Conservation (phyloP, 2,888 invertebrate species). For the Brenthis ino region DNA sequence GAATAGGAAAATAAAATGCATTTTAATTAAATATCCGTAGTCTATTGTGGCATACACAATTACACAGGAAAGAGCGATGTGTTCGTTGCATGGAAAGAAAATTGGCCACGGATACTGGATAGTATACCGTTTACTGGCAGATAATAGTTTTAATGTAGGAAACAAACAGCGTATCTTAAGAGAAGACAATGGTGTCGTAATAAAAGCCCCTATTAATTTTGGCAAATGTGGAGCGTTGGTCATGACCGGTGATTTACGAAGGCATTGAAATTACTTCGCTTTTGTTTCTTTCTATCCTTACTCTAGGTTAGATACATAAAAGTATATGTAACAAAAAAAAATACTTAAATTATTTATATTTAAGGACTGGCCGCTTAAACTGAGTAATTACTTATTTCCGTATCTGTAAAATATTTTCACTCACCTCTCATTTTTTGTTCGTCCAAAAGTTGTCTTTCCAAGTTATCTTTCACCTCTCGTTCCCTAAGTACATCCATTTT, state of each 20-base stretch:
- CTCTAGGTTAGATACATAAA: not conserved
- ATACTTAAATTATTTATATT: too few relatives aligned
- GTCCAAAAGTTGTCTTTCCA: constrained; percentile 95
- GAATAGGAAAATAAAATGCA: constrained; percentile 66
- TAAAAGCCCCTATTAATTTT: constrained; percentile 77
- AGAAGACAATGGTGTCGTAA: constrained; percentile 77
- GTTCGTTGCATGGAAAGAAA: constrained; percentile 67
- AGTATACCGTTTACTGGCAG: constrained; percentile 53
- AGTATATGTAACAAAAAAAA: too few relatives aligned
- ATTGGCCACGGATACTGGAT: constrained; percentile 62
- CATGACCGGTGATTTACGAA: constrained; percentile 70
- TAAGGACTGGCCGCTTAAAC: not conserved
- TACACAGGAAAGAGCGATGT: constrained; percentile 61
- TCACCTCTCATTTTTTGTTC: constrained; percentile 97
- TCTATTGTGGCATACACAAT: constrained; percentile 61
- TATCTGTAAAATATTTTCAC: constrained; percentile 55
- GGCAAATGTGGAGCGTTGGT: constrained; percentile 63
- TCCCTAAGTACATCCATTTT: constrained; percentile 97
- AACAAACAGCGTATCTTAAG: constrained; percentile 73
- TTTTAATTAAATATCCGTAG: constrained; percentile 64
- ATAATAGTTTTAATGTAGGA: constrained; percentile 77
- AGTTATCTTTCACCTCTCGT: constrained; percentile 95
- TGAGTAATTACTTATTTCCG: not conserved
- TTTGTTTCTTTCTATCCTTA: constrained; percentile 23
- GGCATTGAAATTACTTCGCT: constrained; percentile 65